Evolutionary conservation across 2,888 invertebrate genomes (phyloP).

Genomic region (Thereva nobilitata): DNA sequence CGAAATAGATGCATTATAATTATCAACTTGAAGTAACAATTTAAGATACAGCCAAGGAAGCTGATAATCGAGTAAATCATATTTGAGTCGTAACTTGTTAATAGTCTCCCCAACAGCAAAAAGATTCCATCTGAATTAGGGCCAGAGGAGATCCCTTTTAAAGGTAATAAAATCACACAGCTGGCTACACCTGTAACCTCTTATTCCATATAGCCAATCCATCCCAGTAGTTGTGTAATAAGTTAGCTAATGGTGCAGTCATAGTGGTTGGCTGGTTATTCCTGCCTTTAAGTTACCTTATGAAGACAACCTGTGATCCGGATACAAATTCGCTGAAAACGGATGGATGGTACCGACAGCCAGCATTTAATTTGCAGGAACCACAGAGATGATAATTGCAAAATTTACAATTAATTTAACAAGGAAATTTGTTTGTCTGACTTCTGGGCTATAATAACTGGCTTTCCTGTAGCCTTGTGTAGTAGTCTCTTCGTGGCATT

Average conservation of each 20-base stretch:
- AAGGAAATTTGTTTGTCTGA: slow-evolving; percentile 45
- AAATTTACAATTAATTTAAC: slow-evolving; percentile 47
- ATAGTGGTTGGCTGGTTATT: slow-evolving; percentile 1
- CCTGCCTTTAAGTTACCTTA: neutral
- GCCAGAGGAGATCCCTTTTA: neutral
- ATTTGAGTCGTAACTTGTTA: too few species aligned
- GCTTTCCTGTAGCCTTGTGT: too few species aligned
- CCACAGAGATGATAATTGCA: slow-evolving; percentile 44
- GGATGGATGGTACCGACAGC: slow-evolving; percentile 34
- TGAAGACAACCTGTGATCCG: slow-evolving; percentile 16
- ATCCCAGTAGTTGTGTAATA: slow-evolving; percentile 11
- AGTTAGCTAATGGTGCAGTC: slow-evolving; percentile 22
- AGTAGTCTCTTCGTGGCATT: too few species aligned
- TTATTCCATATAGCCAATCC: slow-evolving; percentile 20
- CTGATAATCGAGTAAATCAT: too few species aligned
- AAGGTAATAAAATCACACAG: slow-evolving; percentile 16
- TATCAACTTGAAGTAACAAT: too few species aligned
- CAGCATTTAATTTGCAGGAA: slow-evolving; percentile 42
- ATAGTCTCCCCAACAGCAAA: too few species aligned
- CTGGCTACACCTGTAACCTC: slow-evolving; percentile 16
- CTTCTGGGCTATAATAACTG: slow-evolving; percentile 38
- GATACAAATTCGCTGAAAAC: slow-evolving; percentile 30
- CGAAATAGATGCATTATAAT: too few species aligned
- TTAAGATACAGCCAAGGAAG: too few species aligned
- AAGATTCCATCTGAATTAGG: too few species aligned